Base-by-base conservation (phyloP, 2,888 invertebrate genomes). In the Heliconius ethilla region DNA sequence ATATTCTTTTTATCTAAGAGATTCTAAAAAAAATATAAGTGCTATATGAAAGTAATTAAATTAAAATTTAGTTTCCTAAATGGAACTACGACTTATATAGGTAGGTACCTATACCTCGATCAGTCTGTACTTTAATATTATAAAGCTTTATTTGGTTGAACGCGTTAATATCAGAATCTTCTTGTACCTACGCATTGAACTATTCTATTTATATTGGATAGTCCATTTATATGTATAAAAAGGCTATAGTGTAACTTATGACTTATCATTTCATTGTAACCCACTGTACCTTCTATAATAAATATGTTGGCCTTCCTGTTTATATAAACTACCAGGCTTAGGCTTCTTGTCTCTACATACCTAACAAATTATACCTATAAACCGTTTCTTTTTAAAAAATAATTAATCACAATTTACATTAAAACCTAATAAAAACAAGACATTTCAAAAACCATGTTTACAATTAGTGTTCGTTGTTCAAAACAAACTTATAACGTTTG, bases 401-500 rank as follows among this genome's bases (percentile, higher is more conserved):
- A 72, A 72, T n/a, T 72, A 55, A 59, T 33, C 33, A 25, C 59
- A 15, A 72, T 59, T 59, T 15, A 9, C 29, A 70, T 33, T 33
- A 13, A 59, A 72, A 37, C 6, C 10, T 59, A 55, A 72, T 6
- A 59, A n/a, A 59, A 59, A 22, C 72, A 59, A 13, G 13, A 59
- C 33, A 59, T 59, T 72, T 37, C n/a, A 72, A 72, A 33, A 72
- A 59, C 37, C 37, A 59, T 72, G 33, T 72, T 33, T 55, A n/a
- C 33, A 59, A 55, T 69, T 69, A 25, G 40, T 69, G 40, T 40
- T 67, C 40, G 3, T 15, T 40, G 40, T 67, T 51, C n/a, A 59
- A 59, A n/a, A 62, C 65, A 80, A 78, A 81, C 27, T 70, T 63
- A 62, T 80, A 79, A 83, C 80, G 81, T 81, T 81, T 76, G 78